Evolutionary conservation across 2,888 invertebrate genomes (phyloP).

Genomic region (Pinctada fucata): DNA sequence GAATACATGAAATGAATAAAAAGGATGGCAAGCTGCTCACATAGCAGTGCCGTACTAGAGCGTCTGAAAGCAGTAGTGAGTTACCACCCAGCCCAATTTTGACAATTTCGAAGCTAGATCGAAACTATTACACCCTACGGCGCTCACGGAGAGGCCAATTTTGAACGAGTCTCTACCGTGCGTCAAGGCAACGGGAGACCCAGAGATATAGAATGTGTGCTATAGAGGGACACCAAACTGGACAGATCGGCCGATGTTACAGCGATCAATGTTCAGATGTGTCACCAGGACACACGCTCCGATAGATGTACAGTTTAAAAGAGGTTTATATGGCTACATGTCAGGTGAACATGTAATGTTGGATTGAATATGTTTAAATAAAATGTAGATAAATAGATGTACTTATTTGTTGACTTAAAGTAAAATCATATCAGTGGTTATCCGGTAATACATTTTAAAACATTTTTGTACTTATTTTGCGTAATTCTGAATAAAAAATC

Average conservation of each 20-base stretch:
- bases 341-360: too few species aligned
- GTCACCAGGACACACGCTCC: constrained; percentile 70
- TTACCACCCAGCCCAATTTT: constrained; percentile 64
- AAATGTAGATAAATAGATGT: too few species aligned
- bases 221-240: constrained; percentile 59
- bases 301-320: background rate
- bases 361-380: too few species aligned
- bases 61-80: constrained; percentile 58
- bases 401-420: too few species aligned
- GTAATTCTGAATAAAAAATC: too few species aligned
- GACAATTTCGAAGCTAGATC: constrained; percentile 34
- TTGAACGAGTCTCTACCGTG: constrained; percentile 58
- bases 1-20: constrained; percentile 10
- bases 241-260: constrained; percentile 68
- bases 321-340: too few species aligned
- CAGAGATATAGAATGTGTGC: constrained; percentile 53
- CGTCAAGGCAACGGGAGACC: constrained; percentile 60
- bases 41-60: constrained; percentile 61
- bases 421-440: too few species aligned
- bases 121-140: constrained; percentile 36
- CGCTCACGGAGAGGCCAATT: constrained; percentile 48
- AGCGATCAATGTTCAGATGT: constrained; percentile 72
- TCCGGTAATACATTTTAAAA: too few species aligned
- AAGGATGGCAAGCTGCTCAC: constrained; percentile 61
- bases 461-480: too few species aligned